Conservation (phyloP, 92 coral and sea anemone genomes). For the Scolanthus callimorphus region DNA sequence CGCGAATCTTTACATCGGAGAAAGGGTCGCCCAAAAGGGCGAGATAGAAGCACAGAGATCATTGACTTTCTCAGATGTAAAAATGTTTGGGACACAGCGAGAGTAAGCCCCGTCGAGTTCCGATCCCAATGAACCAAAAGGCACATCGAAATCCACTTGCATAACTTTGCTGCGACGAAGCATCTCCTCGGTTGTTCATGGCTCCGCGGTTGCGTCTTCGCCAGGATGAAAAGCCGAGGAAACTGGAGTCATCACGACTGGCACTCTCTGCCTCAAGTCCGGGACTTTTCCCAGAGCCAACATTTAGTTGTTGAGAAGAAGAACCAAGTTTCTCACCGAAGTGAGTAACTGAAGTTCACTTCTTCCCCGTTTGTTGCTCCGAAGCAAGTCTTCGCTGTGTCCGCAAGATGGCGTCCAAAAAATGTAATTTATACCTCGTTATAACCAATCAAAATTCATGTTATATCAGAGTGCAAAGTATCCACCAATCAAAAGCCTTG, state of each 20-base stretch:
- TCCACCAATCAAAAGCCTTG: too few species aligned
- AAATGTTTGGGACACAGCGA: slow-evolving; percentile 98
- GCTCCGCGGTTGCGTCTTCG: slow-evolving; percentile 89
- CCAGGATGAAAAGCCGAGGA: slow-evolving; percentile 57
- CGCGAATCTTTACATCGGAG: too few species aligned
- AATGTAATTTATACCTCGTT: slow-evolving; percentile 2
- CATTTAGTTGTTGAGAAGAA: slow-evolving; percentile 80
- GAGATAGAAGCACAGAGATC: too few species aligned
- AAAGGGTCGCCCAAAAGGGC: too few species aligned
- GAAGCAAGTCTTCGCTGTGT: slow-evolving; percentile 99
- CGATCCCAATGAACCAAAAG: slow-evolving; percentile 40
- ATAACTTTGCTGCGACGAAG: slow-evolving; percentile 99
- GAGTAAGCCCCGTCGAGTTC: slow-evolving; percentile 99
- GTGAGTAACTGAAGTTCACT: slow-evolving; percentile 9
- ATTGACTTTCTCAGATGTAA: slow-evolving; percentile 92
- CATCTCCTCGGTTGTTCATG: slow-evolving; percentile 61
- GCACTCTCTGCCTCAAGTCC: slow-evolving; percentile 99
- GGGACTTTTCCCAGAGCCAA: slow-evolving; percentile 99
- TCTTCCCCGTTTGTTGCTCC: slow-evolving; percentile 89
- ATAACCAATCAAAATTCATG: slow-evolving; percentile 22
- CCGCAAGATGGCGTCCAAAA: slow-evolving; percentile 30
- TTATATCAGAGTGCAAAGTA: too few species aligned
- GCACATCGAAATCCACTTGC: slow-evolving; percentile 52
- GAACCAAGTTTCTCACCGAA: neutral
- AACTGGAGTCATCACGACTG: slow-evolving; percentile 84